A percentile compares a stretch with the other conserved stretches of the same genome.
Conservation (phyloP, 2,888 invertebrate genomes). For the Belgica antarctica region DNA sequence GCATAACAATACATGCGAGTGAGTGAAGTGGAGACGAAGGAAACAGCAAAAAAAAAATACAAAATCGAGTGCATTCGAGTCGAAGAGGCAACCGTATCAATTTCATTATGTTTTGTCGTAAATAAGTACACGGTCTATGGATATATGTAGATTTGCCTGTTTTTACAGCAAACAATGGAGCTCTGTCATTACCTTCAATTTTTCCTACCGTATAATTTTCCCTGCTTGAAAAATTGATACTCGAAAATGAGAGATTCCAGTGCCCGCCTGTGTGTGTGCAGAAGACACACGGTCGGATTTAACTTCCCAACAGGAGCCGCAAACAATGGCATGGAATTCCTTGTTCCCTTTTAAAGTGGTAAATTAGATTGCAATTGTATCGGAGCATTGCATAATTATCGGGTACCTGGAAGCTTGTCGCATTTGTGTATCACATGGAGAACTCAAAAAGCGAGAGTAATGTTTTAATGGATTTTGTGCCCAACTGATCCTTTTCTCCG, state of each 20-base stretch:
- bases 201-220: constrained; percentile 42
- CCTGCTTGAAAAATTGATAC: constrained; percentile 20
- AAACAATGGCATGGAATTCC: constrained; percentile 23
- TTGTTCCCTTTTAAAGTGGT: constrained; percentile 43
- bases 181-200: constrained; percentile 40
- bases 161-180: constrained; percentile 35
- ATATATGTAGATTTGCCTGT: constrained; percentile 39
- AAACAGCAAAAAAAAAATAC: too few relatives aligned
- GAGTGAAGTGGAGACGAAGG: background rate
- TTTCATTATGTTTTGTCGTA: constrained; percentile 39
- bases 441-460: constrained; percentile 38
- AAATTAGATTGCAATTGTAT: constrained; percentile 44
- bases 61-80: constrained; percentile 25
- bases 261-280: constrained; percentile 21
- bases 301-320: background rate
- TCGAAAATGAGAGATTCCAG: background rate
- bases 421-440: constrained; percentile 23
- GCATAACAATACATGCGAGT: constrained; percentile 35
- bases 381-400: constrained; percentile 11
- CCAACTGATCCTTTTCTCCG: constrained; percentile 8
- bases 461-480: constrained; percentile 44
- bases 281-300: constrained; percentile 7
- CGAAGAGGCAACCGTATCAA: constrained; percentile 43
- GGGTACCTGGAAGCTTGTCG: constrained; percentile 35
- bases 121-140: constrained; percentile 32